Base-by-base conservation (phyloP, 2,888 invertebrate genomes). In the Smittia aterrima region DNA sequence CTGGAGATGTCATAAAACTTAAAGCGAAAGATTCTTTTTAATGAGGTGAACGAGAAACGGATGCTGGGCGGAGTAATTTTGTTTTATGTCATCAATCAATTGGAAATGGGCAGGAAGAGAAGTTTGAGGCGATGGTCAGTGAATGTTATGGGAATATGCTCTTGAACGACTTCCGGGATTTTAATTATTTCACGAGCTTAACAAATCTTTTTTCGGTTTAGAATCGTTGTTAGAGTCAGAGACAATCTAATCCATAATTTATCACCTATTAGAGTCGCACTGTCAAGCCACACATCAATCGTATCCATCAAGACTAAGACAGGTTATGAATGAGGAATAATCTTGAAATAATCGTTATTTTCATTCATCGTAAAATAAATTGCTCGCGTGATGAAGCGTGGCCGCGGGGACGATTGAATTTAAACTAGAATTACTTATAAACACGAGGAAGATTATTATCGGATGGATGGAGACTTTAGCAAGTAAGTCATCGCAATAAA, bases 341-440 rank as follows among this genome's bases (percentile, higher is more conserved):
- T 58, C 58, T n/a, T 38, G 32, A 66, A 66, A 13, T 66, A 66
- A 32, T 66, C 22, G 25, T 11, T 20, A 13, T 6, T 58, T 58
- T 22, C n/a, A 22, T 22, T 47, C 25, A 66, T 32, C 66, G 27
- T 32, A 24, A 64, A 64, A 27, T 22, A 25, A 64, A 64, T 64
- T 24, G 38, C 38, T 66, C 38, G 66, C 66, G 66, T 66, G 66
- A 66, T 66, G 38, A 38, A 66, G 66, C 38, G 66, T 66, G 66
- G 66, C 11, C 38, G 66, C 11, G 22, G 38, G 20, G 16, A 38
- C 16, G 13, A 22, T 64, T 64, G 27, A 24, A 38, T 11, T 66
- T 38, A 32, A 66, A 66, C 4, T 66, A 38, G 11, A 66, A 38
- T 38, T 18, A 32, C 27, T 7, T 1, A 66, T n/a, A 20, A 38